Percentiles rank a stretch among this genome's conserved stretches.
Evolutionary conservation across 2,113 vertebrate genomes (phyloP).

Genomic region (Bostrychus sinensis): DNA sequence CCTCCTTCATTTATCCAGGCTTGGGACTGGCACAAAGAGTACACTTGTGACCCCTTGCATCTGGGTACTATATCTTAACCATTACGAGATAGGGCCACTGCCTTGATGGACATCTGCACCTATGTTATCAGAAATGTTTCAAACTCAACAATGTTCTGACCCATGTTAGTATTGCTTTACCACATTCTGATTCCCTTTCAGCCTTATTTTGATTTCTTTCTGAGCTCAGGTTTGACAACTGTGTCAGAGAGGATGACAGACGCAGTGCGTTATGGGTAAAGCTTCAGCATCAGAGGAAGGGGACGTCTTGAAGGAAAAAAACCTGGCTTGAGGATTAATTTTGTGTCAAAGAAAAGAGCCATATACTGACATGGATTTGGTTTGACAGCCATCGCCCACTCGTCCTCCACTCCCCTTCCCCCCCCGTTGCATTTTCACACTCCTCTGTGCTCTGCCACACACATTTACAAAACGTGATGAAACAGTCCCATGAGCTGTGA

Average conservation of each 20-base stretch:
- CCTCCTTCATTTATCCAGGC: too few species aligned
- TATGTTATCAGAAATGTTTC: too few species aligned
- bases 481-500: slow-evolving; percentile 47
- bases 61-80: too few species aligned
- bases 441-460: slow-evolving; percentile 18
- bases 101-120: too few species aligned
- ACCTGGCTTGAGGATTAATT: slow-evolving; percentile 54
- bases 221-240: not conserved
- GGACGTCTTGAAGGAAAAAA: slow-evolving; percentile 47
- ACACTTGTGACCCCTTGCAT: too few species aligned
- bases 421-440: slow-evolving; percentile 41
- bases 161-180: too few species aligned
- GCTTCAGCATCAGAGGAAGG: slow-evolving; percentile 14
- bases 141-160: too few species aligned
- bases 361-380: slow-evolving; percentile 60
- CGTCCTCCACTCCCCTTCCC: slow-evolving; percentile 29
- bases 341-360: slow-evolving; percentile 56
- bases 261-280: not conserved
- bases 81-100: too few species aligned
- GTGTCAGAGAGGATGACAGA: too few species aligned
- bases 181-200: too few species aligned
- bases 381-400: slow-evolving; percentile 71
- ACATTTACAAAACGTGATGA: slow-evolving; percentile 56
- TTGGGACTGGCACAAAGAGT: too few species aligned
- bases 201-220: too few species aligned